Percentiles rank a stretch among this genome's conserved stretches.
These are phyloP conservation scores for Centruroides vittatus DNA, from an alignment of 1,140 invertebrate genomes.

Conservation along the genomic window DNA sequence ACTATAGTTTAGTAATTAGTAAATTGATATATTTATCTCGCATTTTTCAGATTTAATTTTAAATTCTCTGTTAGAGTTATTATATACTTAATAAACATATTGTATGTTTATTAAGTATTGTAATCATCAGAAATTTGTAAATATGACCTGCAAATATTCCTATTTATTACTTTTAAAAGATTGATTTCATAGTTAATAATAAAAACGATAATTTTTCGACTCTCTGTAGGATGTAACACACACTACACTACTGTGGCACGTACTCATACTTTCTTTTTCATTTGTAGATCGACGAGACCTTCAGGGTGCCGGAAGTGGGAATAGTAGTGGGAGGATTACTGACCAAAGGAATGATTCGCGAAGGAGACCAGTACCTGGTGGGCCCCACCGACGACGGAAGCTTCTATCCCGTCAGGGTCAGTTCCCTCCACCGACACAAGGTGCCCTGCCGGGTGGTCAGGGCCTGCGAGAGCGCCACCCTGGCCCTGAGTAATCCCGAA, in stretches of 20 bases:
- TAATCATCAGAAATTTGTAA: no score
- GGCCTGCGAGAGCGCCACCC: constrained; percentile 78
- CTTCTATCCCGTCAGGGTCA: constrained; percentile 60
- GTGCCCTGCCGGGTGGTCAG: constrained; percentile 70
- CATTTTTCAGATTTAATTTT: no score
- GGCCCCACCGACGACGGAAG: constrained; percentile 72
- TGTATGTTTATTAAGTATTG: no score
- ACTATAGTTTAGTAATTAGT: no score
- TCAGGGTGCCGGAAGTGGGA: constrained; percentile 50
- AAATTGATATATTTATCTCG: no score
- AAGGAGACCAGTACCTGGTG: constrained; percentile 55
- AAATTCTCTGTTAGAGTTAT: no score
- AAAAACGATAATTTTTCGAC: no score
- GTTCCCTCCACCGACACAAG: constrained; percentile 78
- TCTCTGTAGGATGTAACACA: no score
- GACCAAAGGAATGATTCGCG: constrained; percentile 62
- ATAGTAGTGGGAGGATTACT: constrained; percentile 74
- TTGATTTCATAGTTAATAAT: background rate
- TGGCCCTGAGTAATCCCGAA: constrained; percentile 53
- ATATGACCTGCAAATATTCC: no score
- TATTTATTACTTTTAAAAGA: background rate
- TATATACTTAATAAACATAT: no score
- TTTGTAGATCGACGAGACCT: constrained; percentile 78
- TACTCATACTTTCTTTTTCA: background rate
- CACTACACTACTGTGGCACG: no score